Percentiles rank a stretch among this genome's conserved stretches.
These are phyloP conservation scores for Sebastolobus alascanus DNA, from an alignment of 2,797 vertebrate species.

Conservation along the genomic window DNA sequence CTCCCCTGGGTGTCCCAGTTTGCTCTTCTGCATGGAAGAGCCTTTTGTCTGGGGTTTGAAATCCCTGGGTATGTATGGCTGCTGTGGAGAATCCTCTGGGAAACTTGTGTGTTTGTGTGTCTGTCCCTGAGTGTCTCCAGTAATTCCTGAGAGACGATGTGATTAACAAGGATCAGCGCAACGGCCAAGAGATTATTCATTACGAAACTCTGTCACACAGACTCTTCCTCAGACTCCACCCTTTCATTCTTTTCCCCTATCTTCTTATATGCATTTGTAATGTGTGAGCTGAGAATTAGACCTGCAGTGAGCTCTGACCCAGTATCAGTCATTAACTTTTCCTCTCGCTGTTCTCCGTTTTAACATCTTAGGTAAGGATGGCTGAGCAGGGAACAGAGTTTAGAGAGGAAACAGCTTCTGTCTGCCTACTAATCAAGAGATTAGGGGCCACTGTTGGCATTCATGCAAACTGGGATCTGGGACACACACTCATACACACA, in stretches of 20 bases:
- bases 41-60: conserved; percentile 70
- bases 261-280: conserved; percentile 27
- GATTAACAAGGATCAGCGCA: conserved; percentile 69
- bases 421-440: conserved; percentile 86
- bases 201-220: conserved; percentile 31
- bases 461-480: conserved; percentile 75
- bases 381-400: conserved; percentile 72
- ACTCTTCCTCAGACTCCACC: not conserved
- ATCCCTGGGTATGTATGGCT: conserved; percentile 43
- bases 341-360: conserved; percentile 59
- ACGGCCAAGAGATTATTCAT: conserved; percentile 50
- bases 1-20: conserved; percentile 67
- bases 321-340: conserved; percentile 64
- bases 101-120: conserved; percentile 37
- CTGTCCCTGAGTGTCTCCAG: conserved; percentile 39
- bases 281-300: conserved; percentile 35
- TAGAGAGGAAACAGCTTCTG: conserved; percentile 76
- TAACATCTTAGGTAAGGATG: conserved; percentile 71
- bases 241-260: not conserved
- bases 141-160: conserved; percentile 61
- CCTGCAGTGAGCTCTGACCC: conserved; percentile 53
- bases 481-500: conserved; percentile 46
- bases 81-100: conserved; percentile 62
- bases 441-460: conserved; percentile 82
- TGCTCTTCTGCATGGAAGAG: conserved; percentile 71